Percentiles rank a stretch among this genome's conserved stretches.
phyloP scores from a whole-genome alignment of 2,113 vertebrate genomes.

The Chauna torquata region DNA sequence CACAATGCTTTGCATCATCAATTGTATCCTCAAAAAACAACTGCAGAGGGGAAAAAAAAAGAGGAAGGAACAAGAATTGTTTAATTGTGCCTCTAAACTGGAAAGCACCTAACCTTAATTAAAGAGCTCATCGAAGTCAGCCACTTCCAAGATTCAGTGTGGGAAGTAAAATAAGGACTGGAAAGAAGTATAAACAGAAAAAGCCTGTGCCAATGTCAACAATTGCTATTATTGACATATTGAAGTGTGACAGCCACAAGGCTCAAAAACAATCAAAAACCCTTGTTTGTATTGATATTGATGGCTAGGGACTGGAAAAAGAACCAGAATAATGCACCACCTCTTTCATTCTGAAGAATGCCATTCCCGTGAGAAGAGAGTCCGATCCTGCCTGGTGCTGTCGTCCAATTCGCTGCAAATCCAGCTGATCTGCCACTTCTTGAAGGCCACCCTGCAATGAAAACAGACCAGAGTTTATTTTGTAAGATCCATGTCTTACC shows the following conservation, averaged over 20 bases:
- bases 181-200: background rate
- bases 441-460: conserved; percentile 90
- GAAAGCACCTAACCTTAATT: background rate
- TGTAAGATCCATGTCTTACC: background rate
- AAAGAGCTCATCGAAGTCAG: background rate
- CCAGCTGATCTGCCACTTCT: conserved; percentile 97
- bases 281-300: background rate
- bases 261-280: background rate
- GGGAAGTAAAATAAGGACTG: background rate
- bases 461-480: background rate
- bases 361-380: conserved; percentile 96
- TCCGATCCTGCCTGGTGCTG: conserved; percentile 98
- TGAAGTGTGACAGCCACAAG: background rate
- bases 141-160: background rate
- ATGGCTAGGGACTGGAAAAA: background rate
- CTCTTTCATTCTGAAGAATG: conserved; percentile 99
- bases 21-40: conserved; percentile 99
- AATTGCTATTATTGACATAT: background rate
- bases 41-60: conserved; percentile 69
- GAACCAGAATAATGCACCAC: conserved; percentile 57
- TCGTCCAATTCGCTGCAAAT: conserved; percentile 94
- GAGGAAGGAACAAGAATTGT: background rate
- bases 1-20: conserved; percentile 97
- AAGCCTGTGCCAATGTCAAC: background rate
- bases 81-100: background rate